phyloP scores from a whole-genome alignment of 2,888 invertebrate genomes.

The Baronia brevicornis region DNA sequence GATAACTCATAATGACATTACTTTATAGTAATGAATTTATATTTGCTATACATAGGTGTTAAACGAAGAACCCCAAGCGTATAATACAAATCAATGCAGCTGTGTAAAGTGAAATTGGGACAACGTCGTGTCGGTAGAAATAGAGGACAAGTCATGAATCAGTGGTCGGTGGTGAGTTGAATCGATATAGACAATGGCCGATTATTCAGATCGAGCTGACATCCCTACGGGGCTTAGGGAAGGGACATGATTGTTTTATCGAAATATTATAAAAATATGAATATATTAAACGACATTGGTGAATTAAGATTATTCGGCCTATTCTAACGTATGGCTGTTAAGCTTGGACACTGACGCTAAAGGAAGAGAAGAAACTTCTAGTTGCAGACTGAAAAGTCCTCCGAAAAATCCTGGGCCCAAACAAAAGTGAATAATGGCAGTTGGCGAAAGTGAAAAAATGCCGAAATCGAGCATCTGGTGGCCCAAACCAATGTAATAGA shows the following conservation, averaged over 20 bases:
- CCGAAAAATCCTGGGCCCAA: too few species aligned
- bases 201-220: conserved; percentile 55
- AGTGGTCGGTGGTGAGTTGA: conserved; percentile 36
- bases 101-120: conserved; percentile 9
- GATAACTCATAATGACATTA: too few species aligned
- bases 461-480: too few species aligned
- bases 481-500: too few species aligned
- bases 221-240: conserved; percentile 42
- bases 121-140: conserved; percentile 15
- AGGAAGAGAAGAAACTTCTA: too few species aligned
- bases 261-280: conserved; percentile 15
- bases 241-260: conserved; percentile 23
- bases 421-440: too few species aligned
- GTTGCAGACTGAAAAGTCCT: too few species aligned
- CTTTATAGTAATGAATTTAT: too few species aligned
- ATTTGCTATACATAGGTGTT: conserved; percentile 2
- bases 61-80: neutral
- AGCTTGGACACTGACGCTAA: too few species aligned
- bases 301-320: neutral
- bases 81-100: conserved; percentile 1
- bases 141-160: conserved; percentile 26
- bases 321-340: too few species aligned
- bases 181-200: conserved; percentile 56
- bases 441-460: too few species aligned
- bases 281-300: neutral